phyloP scores from a whole-genome alignment of 2,113 vertebrate genomes.

The Ammospiza nelsoni region DNA sequence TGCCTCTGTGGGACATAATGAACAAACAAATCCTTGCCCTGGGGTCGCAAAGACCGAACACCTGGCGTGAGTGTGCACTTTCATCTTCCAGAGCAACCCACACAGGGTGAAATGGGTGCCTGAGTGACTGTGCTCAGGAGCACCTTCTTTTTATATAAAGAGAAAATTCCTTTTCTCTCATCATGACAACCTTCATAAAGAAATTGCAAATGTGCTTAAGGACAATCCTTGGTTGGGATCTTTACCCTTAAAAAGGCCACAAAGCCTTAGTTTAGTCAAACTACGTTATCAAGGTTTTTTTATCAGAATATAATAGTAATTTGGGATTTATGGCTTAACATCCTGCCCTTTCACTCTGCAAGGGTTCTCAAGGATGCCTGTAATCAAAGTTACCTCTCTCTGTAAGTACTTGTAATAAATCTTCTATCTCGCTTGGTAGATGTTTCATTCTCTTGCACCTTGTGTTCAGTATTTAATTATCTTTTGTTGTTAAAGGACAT shows the following conservation, averaged over 20 bases:
- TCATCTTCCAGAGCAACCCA: not conserved
- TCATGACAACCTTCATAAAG: not conserved
- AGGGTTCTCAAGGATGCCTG: conserved; percentile 49
- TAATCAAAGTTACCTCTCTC: conserved; percentile 49
- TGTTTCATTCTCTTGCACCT: conserved; percentile 14
- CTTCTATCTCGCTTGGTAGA: conserved; percentile 24
- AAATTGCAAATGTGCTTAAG: not conserved
- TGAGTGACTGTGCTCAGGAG: not conserved
- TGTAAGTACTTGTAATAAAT: conserved; percentile 57
- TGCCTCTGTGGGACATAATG: not conserved
- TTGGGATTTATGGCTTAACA: conserved; percentile 50
- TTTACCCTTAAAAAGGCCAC: not conserved
- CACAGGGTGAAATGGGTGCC: not conserved
- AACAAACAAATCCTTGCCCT: not conserved
- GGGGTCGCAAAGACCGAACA: not conserved
- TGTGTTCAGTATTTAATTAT: conserved; percentile 56
- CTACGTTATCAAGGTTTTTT: not conserved
- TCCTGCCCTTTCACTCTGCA: conserved; percentile 20
- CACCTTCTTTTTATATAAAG: not conserved
- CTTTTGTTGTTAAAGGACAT: conserved; percentile 43
- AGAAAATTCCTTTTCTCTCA: not conserved
- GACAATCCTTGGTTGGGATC: not conserved
- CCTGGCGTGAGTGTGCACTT: not conserved
- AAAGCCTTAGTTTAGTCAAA: conserved; percentile 12
- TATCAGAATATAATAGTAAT: conserved; percentile 6